Base-by-base conservation (phyloP, 2,888 invertebrate genomes). In the Sericinus montela region DNA sequence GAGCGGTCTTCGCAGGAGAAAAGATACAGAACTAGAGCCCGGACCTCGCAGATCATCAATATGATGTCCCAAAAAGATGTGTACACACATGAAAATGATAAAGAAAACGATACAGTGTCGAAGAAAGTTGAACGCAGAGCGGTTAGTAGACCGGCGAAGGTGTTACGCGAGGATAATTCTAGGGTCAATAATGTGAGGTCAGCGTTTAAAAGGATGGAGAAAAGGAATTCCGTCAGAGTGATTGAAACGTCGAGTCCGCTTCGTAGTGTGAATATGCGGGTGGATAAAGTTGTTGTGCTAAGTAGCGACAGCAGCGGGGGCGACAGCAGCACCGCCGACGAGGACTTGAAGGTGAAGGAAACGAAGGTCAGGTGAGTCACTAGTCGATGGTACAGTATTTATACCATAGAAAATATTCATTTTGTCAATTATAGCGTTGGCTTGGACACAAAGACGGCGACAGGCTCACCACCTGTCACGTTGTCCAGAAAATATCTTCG, bases 21-120 rank as follows among this genome's bases (percentile, higher is more conserved):
- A 38, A 35, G 43, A 30, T 50, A 48, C 40, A 39, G 37, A n/a
- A 50, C 41, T 37, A 35, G 52, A 1, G 25, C 34, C 1, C 19
- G 50, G 11, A 7, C 11, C 11, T 32, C 32, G 10, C 32, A 32
- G 32, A 32, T 32, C 5, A 32, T 32, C 4, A 32, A 13, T 11
- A 6, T 11, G 7, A 32, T 3, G 32, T 32, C 32, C 1, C 11
- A 32, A 11, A 32, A 32, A 32, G 32, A 32, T 32, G 32, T 32
- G 7, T 32, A 11, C 7, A n/a, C 11, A 10, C 2, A 6, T 32
- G 32, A 32, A 32, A 32, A 47, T 15, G 35, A 47, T n/a, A 47
- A 47, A 6, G 46, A 47, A 14, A 47, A 47, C 15, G 39, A 34
- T 7, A 16, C 32, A 3, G 11, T 3, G 6, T 11, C 32, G 11